Conservation (phyloP, 2,797 vertebrate species). For the Pteronotus mesoamericanus region DNA sequence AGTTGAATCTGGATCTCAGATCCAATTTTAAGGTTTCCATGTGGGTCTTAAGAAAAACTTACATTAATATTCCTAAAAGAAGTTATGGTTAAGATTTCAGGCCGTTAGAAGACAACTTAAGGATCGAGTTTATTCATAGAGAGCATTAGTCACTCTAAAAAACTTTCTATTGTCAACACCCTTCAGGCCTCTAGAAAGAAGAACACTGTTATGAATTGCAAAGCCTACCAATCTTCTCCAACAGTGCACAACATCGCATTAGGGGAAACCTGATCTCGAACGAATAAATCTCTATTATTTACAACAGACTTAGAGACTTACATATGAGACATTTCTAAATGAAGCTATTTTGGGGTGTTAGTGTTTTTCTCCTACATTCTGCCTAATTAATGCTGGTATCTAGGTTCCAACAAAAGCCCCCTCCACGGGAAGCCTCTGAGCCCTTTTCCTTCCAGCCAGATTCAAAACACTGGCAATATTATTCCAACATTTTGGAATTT, state of each 20-base stretch:
- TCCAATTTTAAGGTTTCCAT: background rate
- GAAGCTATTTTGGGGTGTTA: background rate
- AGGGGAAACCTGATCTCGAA: constrained; percentile 13
- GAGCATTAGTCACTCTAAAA: constrained; percentile 51
- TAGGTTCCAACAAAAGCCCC: background rate
- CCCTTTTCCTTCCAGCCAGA: background rate
- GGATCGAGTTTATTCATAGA: constrained; percentile 41
- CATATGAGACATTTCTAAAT: background rate
- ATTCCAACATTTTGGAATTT: constrained; percentile 11
- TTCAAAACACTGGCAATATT: constrained; percentile 13
- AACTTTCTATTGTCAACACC: constrained; percentile 51
- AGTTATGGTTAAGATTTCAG: constrained; percentile 20
- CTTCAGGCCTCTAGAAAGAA: constrained; percentile 35
- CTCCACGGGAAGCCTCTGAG: background rate
- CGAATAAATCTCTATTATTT: constrained; percentile 36
- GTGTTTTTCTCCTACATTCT: background rate
- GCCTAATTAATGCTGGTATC: constrained; percentile 4
- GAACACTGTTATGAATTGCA: background rate
- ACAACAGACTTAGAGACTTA: background rate
- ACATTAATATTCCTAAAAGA: constrained; percentile 12
- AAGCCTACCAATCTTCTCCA: background rate
- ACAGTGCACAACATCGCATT: background rate
- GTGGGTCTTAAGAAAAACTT: background rate
- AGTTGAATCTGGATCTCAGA: background rate
- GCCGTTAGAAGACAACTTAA: constrained; percentile 16